Evolutionary conservation across 2,797 vertebrate species (phyloP).

Genomic region (Helostoma temminkii): DNA sequence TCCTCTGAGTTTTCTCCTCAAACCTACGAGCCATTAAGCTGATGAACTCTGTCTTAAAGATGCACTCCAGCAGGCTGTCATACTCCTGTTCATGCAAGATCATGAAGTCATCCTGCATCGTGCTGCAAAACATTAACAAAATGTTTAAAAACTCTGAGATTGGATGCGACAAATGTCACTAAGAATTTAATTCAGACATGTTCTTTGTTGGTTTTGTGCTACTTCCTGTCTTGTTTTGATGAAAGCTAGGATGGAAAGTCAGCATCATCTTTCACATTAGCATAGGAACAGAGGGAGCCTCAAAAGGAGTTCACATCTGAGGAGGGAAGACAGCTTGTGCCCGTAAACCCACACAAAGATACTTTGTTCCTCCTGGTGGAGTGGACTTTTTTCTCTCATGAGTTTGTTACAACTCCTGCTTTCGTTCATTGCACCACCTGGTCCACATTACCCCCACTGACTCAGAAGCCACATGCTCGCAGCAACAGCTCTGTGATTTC

Average conservation of each 20-base stretch:
- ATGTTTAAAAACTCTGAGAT: background rate
- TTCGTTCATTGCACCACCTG: slow-evolving; percentile 78
- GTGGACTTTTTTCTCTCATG: slow-evolving; percentile 75
- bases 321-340: slow-evolving; percentile 48
- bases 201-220: slow-evolving; percentile 2
- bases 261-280: slow-evolving; percentile 66
- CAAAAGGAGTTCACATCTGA: slow-evolving; percentile 59
- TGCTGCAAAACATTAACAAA: slow-evolving; percentile 78
- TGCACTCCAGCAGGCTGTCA: slow-evolving; percentile 95
- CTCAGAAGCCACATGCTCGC: slow-evolving; percentile 63
- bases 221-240: slow-evolving; percentile 3
- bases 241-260: slow-evolving; percentile 34
- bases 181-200: background rate
- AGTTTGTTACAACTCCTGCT: slow-evolving; percentile 78
- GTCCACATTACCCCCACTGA: slow-evolving; percentile 76
- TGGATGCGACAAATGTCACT: background rate
- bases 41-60: slow-evolving; percentile 98
- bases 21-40: slow-evolving; percentile 93
- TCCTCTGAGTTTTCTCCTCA: slow-evolving; percentile 94
- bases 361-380: slow-evolving; percentile 73
- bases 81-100: slow-evolving; percentile 98
- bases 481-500: slow-evolving; percentile 42
- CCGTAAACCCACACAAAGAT: slow-evolving; percentile 65
- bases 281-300: slow-evolving; percentile 48
- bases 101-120: slow-evolving; percentile 95